Evolutionary conservation across 2,113 vertebrate genomes (phyloP).

Genomic region (Peucedramus taeniatus): DNA sequence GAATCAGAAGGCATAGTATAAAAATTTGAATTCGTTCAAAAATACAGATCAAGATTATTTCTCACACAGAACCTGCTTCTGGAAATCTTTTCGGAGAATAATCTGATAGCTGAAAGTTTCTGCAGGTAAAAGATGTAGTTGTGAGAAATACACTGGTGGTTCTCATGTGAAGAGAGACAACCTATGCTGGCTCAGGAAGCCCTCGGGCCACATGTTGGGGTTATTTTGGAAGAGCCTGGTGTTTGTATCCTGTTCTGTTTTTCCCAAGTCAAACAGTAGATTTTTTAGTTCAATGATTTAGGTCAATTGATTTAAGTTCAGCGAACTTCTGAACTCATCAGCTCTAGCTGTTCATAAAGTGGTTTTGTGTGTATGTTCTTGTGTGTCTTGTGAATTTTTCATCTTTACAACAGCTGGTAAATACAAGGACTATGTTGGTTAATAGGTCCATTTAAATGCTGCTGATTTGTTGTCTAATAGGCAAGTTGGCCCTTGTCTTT

Average conservation of each 20-base stretch:
- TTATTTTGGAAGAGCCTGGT: neutral
- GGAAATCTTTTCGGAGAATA: neutral
- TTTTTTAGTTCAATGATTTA: neutral
- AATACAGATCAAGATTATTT: neutral
- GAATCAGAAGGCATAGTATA: fast-evolving
- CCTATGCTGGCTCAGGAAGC: neutral
- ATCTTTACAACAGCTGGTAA: neutral
- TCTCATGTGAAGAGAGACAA: neutral
- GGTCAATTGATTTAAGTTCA: neutral
- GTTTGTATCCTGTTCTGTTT: neutral
- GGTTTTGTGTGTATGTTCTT: neutral
- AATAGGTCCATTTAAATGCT: neutral
- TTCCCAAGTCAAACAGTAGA: neutral
- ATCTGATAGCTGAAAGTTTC: neutral
- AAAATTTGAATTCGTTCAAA: neutral
- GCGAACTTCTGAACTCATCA: fast-evolving
- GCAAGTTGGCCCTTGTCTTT: neutral
- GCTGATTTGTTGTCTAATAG: neutral
- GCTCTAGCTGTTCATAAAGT: neutral
- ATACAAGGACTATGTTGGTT: neutral
- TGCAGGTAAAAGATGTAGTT: neutral
- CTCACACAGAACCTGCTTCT: neutral
- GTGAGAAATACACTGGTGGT: neutral
- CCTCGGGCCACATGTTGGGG: neutral
- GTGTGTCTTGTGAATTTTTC: neutral